Conservation (phyloP, 53 echinoderm and acorn worm species). For the Echinometra lucunter region DNA sequence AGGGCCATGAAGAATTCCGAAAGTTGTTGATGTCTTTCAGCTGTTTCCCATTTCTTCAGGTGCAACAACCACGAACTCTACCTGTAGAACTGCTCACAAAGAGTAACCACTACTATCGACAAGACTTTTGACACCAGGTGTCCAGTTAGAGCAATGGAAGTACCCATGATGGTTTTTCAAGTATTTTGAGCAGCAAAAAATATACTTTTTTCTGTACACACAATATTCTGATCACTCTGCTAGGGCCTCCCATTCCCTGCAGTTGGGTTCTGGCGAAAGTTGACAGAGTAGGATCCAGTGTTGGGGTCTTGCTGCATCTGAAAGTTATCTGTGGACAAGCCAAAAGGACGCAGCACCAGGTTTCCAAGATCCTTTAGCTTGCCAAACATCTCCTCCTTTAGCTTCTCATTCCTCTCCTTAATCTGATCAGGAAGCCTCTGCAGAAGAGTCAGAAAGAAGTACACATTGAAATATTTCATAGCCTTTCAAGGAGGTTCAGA, state of each 20-base stretch:
- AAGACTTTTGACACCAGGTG: background rate
- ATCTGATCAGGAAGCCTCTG: conserved; percentile 97
- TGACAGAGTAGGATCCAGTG: conserved; percentile 92
- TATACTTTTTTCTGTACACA: background rate
- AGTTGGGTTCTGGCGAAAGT: conserved; percentile 81
- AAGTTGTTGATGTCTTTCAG: background rate
- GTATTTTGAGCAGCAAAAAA: background rate
- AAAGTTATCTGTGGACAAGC: conserved; percentile 92
- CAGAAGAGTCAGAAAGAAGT: background rate
- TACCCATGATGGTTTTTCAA: background rate
- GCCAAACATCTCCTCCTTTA: conserved; percentile 96
- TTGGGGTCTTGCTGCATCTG: conserved; percentile 91
- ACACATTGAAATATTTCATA: too few species aligned
- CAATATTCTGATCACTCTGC: background rate
- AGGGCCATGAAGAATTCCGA: too few species aligned
- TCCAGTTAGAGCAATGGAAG: background rate
- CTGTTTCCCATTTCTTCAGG: background rate
- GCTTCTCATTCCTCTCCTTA: conserved; percentile 92
- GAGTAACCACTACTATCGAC: background rate
- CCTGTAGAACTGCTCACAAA: background rate
- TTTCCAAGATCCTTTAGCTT: conserved; percentile 97
- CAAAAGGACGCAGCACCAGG: conserved; percentile 92
- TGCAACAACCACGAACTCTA: background rate
- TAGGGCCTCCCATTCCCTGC: conserved; percentile 78
- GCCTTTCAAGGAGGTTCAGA: too few species aligned